A percentile compares a stretch with the other conserved stretches of the same genome.
Conservation (phyloP, 2,888 invertebrate genomes). For the Chrysolina oricalcia region DNA sequence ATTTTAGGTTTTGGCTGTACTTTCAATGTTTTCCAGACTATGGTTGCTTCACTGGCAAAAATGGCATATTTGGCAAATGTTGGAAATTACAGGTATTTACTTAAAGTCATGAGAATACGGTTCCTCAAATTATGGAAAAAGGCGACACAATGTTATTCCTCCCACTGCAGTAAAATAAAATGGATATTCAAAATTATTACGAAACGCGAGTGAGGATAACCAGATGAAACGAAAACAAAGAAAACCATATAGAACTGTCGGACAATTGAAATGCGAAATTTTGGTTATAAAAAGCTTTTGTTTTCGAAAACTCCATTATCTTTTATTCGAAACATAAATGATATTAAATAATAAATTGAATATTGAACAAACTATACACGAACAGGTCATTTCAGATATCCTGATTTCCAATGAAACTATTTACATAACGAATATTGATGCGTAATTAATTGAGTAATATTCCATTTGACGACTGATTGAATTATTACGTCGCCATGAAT, state of each 20-base stretch:
- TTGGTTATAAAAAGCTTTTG: background rate
- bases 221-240: background rate
- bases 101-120: background rate
- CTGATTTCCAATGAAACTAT: slow-evolving; percentile 21
- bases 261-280: background rate
- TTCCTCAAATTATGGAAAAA: background rate
- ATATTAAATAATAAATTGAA: slow-evolving; percentile 16
- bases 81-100: background rate
- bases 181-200: background rate
- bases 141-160: background rate
- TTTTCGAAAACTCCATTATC: slow-evolving; percentile 6
- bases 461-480: slow-evolving; percentile 12
- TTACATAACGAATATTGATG: slow-evolving; percentile 24
- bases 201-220: background rate
- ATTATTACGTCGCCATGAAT: slow-evolving; percentile 2
- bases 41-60: too few relatives aligned
- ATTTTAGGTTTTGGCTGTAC: too few relatives aligned
- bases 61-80: too few relatives aligned
- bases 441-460: slow-evolving; percentile 25
- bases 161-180: background rate
- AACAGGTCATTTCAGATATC: background rate
- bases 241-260: background rate
- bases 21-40: too few relatives aligned
- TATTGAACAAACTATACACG: background rate
- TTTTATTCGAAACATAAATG: background rate